Base-by-base conservation (phyloP, 2,797 vertebrate genomes). In the Parauchenoglanis ngamensis region DNA sequence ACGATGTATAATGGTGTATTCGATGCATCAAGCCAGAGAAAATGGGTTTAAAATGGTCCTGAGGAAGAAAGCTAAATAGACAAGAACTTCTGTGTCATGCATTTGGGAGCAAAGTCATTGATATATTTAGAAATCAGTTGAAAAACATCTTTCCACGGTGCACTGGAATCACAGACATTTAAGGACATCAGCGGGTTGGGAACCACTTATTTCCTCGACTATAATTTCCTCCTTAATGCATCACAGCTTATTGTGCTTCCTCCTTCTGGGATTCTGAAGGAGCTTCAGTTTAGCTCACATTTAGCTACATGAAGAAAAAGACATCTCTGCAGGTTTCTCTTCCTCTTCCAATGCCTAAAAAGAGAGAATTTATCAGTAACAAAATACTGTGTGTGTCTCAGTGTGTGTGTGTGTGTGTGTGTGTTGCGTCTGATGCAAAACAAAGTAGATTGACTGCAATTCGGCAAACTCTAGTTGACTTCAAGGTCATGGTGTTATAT, bases 141-240 rank as follows among this genome's bases (percentile, higher is more conserved):
- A 80, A 56, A 91, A 92, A 92, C 92, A 93, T 91, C 85, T 89
- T 65, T 86, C 49, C 11, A 40, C 52, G 79, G 61, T 70, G 56
- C 77, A 78, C 82, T 57, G 63, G 73, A 77, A 75, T 77, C 59
- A 72, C 73, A 72, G 87, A 31, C 73, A 19, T 78, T 84, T 70
- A 70, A 85, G 25, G n/a, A 79, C 44, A 49, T 80, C 61, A 81
- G 76, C 35, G 76, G 49, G 54, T 78, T 68, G 49, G n/a, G 49
- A 78, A 84, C 57, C 46, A 52, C 19, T 87, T 77, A 83, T 76
- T 84, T 78, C 73, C 72, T 75, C 61, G 57, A 40, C 61, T 83
- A 7, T 77, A 83, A 56, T 84, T 84, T 83, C 31, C 70, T 52
- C 46, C 70, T 31, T 83, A 75, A 67, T 75, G 79, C 57, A 83